Base-by-base conservation (phyloP, 1,140 invertebrate genomes). In the Diabrotica virgifera region DNA sequence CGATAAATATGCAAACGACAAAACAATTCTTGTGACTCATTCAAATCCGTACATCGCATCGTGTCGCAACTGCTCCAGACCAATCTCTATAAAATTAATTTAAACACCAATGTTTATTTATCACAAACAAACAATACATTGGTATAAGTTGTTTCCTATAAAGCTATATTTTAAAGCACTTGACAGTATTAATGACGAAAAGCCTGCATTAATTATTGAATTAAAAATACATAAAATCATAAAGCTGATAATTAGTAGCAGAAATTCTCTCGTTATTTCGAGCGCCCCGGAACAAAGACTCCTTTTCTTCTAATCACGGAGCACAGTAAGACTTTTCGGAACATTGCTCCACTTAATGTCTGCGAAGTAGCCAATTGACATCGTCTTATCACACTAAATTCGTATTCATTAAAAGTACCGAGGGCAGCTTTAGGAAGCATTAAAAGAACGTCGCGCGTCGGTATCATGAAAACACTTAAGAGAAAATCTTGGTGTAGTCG, bases 311-410 rank as follows among this genome's bases (percentile, higher is more conserved):
- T 46, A 46, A 46, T 46, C 40, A 46, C 40, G 40, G n/a, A 10
- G 40, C 40, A 46, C 40, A 46, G n/a, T 46, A 46, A 46, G 40
- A 46, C 40, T 46, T 46, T 46, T 46, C 40, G 40, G 40, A 8
- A 46, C 40, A 46, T 46, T 46, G 40, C 40, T 46, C 40, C 40
- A 46, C 40, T 46, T 46, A 46, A 46, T 46, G 40, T 46, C 40
- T 46, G 40, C 40, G 40, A 46, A 46, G 40, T 46, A n/a, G 40
- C 40, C 40, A 46, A 46, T 46, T n/a, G 40, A 46, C 40, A 46
- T 46, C 40, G 40, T 46, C 40, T 46, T 46, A 46, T 46, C 40
- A 46, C 40, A 46, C 40, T 46, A 46, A 46, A 46, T 46, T 46
- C 40, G 40, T 46, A 46, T 46, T 46, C 40, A 46, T 46, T 46